Evolutionary conservation across 1,140 invertebrate species (phyloP).

Genomic region (Bombyx mandarina): DNA sequence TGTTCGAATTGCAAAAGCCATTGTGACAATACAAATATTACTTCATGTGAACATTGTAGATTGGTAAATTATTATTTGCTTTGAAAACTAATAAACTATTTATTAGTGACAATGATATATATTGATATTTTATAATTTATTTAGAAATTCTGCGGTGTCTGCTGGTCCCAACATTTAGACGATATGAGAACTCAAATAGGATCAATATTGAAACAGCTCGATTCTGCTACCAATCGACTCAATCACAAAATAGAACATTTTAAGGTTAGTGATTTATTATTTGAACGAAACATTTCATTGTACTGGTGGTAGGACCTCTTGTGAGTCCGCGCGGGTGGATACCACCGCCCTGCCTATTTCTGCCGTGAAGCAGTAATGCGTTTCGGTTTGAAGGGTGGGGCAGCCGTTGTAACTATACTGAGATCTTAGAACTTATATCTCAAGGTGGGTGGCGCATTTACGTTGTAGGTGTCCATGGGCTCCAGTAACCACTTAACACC

Average conservation of each 20-base stretch:
- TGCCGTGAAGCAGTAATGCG: too few relatives aligned
- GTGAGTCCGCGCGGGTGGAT: too few relatives aligned
- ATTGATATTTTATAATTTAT: constrained; percentile 5
- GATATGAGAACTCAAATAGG: constrained; percentile 71
- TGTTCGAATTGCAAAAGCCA: constrained; percentile 66
- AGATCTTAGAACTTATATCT: too few relatives aligned
- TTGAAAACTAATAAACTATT: neutral
- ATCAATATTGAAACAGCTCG: constrained; percentile 69
- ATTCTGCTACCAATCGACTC: constrained; percentile 59
- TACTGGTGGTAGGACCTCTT: too few relatives aligned
- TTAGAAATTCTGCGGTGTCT: constrained; percentile 72
- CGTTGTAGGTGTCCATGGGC: too few relatives aligned
- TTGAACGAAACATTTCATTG: too few relatives aligned
- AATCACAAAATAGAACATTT: constrained; percentile 71
- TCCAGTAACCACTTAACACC: too few relatives aligned
- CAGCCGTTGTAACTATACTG: too few relatives aligned
- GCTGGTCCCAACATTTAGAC: constrained; percentile 71
- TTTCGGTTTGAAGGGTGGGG: too few relatives aligned
- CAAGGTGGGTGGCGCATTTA: too few relatives aligned
- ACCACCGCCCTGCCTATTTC: too few relatives aligned
- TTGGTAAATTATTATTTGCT: constrained; percentile 47
- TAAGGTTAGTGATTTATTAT: constrained; percentile 38
- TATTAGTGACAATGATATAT: neutral
- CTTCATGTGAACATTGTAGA: constrained; percentile 72
- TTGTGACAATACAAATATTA: constrained; percentile 48